Evolutionary conservation across 2,113 vertebrate genomes (phyloP).

Genomic region (Pituophis catenifer): DNA sequence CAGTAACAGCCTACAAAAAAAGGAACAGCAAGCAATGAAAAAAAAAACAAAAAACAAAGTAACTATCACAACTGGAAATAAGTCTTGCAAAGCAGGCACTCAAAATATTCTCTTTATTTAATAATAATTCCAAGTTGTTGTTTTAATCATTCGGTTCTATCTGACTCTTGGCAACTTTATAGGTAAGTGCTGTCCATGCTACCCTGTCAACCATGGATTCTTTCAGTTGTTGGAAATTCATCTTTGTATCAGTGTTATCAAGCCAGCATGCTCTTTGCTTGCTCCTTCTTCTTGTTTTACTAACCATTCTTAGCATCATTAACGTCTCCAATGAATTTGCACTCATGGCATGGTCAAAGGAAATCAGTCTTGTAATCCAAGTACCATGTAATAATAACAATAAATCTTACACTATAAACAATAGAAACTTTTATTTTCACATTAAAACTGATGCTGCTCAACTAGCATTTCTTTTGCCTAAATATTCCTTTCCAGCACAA

Average conservation of each 20-base stretch:
- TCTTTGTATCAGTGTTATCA: neutral
- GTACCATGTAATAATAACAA: neutral
- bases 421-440: neutral
- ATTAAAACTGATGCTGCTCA: neutral
- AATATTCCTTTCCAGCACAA: neutral
- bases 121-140: neutral
- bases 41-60: neutral
- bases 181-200: neutral
- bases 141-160: neutral
- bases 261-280: neutral
- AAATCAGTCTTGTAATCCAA: neutral
- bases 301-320: neutral
- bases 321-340: neutral
- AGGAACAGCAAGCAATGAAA: neutral
- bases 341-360: neutral
- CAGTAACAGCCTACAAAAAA: conserved; percentile 78
- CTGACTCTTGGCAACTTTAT: neutral
- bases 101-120: neutral
- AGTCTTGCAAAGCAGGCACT: neutral
- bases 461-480: neutral
- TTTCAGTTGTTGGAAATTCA: neutral
- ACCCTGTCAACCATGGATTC: neutral
- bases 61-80: neutral
- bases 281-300: neutral
- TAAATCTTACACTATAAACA: neutral